Base-by-base conservation (phyloP, 2,888 invertebrate genomes). In the Parelbella ahira region DNA sequence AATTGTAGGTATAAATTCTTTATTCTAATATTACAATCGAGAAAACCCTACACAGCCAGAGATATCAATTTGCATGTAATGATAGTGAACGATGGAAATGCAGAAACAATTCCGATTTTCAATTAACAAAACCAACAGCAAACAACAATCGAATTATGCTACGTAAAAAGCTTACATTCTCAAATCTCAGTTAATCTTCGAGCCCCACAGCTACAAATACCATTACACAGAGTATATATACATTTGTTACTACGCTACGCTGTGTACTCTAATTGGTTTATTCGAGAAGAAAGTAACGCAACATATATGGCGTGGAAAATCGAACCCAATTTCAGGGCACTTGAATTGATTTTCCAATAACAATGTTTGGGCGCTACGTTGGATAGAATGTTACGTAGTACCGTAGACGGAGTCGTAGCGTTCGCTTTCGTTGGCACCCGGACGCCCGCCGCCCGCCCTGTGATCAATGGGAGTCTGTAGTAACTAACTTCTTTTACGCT, bases 391-490 rank as follows among this genome's bases (percentile, higher is more conserved):
- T 34, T 48, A 51, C 42, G 33, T 48, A 33, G 41, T 47, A 45
- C 30, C 42, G 46, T 53, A 47, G 53, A 50, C 50, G 21, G 47
- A 53, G 50, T 55, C 61, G 67, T 60, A 72, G 66, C 70, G 62
- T 72, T 84, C 83, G 62, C 83, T 83, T 83, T 83, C 84, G 78
- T 75, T 81, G 71, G 77, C 70, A 60, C 58, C 60, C 15, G 15
- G 62, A 9, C 63, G 63, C 56, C 49, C 53, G 56, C 53, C 63
- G 59, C 63, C 58, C 57, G 55, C 57, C 56, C 54, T 44, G 53
- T 77, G 81, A 82, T 83, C 83, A 84, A 84, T 84, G 83, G 65
- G 56, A 60, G 75, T 73, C 78, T 77, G 61, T 69, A 71, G 66
- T 65, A 68, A 66, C 65, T 73, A 69, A 73, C 72, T 69, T 76